A percentile compares a stretch with the other conserved stretches of the same genome.
Evolutionary conservation across 2,113 vertebrate species (phyloP).

Genomic region (Panthera uncia): DNA sequence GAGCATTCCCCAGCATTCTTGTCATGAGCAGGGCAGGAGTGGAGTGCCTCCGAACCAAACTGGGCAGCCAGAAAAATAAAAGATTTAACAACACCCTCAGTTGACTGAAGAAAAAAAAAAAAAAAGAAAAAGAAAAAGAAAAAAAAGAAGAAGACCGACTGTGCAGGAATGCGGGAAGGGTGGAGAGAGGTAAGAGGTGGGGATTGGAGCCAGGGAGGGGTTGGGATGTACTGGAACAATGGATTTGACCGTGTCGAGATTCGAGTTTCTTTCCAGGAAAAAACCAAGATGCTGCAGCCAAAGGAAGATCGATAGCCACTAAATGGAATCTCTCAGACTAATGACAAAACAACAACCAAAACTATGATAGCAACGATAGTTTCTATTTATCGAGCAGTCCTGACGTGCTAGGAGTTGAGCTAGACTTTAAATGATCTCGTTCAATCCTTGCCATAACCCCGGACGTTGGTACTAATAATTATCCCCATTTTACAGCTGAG

Average conservation of each 20-base stretch:
- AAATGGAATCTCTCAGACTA: neutral
- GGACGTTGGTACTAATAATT: neutral
- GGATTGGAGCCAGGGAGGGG: neutral
- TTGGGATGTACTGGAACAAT: slow-evolving; percentile 19
- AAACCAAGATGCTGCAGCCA: neutral
- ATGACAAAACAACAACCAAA: slow-evolving; percentile 14
- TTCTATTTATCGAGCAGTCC: neutral
- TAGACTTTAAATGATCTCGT: slow-evolving; percentile 1
- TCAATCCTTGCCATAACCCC: neutral
- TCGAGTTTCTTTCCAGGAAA: slow-evolving; percentile 46
- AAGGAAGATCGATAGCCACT: neutral
- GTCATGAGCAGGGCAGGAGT: slow-evolving; percentile 69
- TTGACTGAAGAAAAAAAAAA: slow-evolving; percentile 77
- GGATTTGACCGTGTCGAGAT: slow-evolving; percentile 19
- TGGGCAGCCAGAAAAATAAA: slow-evolving; percentile 68
- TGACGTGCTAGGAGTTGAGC: neutral
- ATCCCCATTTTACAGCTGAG: slow-evolving; percentile 9
- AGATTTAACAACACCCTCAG: slow-evolving; percentile 75
- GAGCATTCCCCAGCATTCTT: slow-evolving; percentile 73
- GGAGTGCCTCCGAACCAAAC: slow-evolving; percentile 61
- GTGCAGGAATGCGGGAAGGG: slow-evolving; percentile 65
- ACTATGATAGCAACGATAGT: neutral
- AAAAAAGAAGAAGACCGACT: slow-evolving; percentile 73
- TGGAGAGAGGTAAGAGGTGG: slow-evolving; percentile 56
- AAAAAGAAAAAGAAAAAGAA: slow-evolving; percentile 73